These are phyloP conservation scores for Synergus itoensis DNA, from an alignment of 2,888 invertebrate genomes.

Conservation along the genomic window DNA sequence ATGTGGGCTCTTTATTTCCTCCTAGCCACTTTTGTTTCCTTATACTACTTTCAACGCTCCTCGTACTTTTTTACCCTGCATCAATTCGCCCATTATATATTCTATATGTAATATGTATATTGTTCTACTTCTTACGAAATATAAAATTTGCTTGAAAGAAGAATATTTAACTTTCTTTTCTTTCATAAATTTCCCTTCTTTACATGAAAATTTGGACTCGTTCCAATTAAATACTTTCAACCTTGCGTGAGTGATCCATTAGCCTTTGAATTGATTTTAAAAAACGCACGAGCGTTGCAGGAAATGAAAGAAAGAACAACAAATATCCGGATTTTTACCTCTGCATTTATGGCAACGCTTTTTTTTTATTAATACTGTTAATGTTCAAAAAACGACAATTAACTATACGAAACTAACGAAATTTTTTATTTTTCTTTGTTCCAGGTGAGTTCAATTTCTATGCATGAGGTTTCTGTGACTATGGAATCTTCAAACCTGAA, in stretches of 20 bases:
- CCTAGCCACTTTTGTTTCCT: slow-evolving; percentile 21
- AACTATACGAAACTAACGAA: background rate
- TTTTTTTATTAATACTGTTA: background rate
- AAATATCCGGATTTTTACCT: slow-evolving; percentile 3
- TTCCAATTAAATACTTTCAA: slow-evolving; percentile 10
- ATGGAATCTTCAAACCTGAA: background rate
- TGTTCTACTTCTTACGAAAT: background rate
- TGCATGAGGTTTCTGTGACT: background rate
- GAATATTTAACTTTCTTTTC: background rate
- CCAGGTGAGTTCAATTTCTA: slow-evolving; percentile 2
- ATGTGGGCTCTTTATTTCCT: slow-evolving; percentile 33
- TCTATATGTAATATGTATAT: background rate
- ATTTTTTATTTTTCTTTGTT: background rate
- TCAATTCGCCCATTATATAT: background rate
- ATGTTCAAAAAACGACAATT: background rate
- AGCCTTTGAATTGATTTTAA: slow-evolving; percentile 15
- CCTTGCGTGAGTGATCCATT: background rate
- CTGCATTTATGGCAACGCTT: background rate
- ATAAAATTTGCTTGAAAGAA: background rate
- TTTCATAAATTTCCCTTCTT: slow-evolving; percentile 3
- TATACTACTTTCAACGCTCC: background rate
- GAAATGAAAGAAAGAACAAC: slow-evolving; percentile 12
- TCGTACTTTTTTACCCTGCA: background rate
- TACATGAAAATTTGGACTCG: slow-evolving; percentile 6
- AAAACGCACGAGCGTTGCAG: background rate